phyloP scores from a whole-genome alignment of 2,888 invertebrate genomes.

The Drosophila quinaria region DNA sequence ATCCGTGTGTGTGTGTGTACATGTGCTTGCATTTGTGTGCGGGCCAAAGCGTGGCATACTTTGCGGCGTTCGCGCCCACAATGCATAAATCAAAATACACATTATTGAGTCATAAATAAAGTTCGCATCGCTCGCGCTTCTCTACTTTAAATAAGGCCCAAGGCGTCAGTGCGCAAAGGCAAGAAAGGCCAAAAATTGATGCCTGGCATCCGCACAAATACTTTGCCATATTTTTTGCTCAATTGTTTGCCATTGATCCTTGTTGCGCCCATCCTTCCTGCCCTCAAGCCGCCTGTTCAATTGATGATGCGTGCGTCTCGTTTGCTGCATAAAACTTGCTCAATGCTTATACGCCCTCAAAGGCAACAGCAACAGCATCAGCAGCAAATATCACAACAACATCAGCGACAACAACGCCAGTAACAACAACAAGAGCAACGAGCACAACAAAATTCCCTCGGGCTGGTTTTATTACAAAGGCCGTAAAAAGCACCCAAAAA shows the following conservation, averaged over 20 bases:
- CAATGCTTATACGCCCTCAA: slow-evolving; percentile 78
- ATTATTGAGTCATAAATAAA: slow-evolving; percentile 82
- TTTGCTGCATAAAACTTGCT: slow-evolving; percentile 81
- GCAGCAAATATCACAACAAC: slow-evolving; percentile 24
- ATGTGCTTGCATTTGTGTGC: slow-evolving; percentile 35
- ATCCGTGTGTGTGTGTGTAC: slow-evolving; percentile 34
- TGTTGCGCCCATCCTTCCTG: slow-evolving; percentile 21
- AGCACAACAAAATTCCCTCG: slow-evolving; percentile 61
- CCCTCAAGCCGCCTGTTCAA: slow-evolving; percentile 40
- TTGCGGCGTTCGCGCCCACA: slow-evolving; percentile 68
- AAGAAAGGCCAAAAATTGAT: slow-evolving; percentile 48
- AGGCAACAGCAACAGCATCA: slow-evolving; percentile 41
- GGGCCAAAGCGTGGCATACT: slow-evolving; percentile 37
- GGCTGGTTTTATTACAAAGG: slow-evolving; percentile 79
- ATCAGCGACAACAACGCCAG: slow-evolving; percentile 39
- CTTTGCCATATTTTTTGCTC: slow-evolving; percentile 75
- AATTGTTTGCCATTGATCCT: slow-evolving; percentile 73
- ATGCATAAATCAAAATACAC: slow-evolving; percentile 82
- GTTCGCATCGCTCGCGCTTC: slow-evolving; percentile 64
- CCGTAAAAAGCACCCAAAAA: slow-evolving; percentile 62
- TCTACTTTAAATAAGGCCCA: slow-evolving; percentile 78
- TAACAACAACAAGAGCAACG: slow-evolving; percentile 32
- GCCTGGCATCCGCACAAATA: slow-evolving; percentile 56
- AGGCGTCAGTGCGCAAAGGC: slow-evolving; percentile 33
- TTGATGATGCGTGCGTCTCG: slow-evolving; percentile 63